Base-by-base conservation (phyloP, 2,888 invertebrate genomes). In the Agrotis puta region DNA sequence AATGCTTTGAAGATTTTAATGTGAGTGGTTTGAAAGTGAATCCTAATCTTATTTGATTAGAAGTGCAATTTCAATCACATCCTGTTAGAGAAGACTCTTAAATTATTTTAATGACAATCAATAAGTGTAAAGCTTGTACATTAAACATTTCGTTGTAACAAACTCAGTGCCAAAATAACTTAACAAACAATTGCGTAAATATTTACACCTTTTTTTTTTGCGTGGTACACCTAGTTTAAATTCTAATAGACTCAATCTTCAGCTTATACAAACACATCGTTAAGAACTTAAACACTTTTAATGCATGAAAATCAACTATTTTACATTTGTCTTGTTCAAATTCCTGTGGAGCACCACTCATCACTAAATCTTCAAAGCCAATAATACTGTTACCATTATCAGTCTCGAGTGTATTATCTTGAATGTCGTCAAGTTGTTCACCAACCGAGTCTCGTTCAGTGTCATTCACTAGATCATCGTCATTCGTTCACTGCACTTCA, bases 311-410 rank as follows among this genome's bases (percentile, higher is more conserved):
- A 50, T 48, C 20, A 7, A 2, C 24, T 43, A 22, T 27, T 39
- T 70, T 43, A 66, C 18, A 53, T 68, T 61, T 9, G n/a, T n/a
- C n/a, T n/a, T n/a, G 24, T 64, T 71, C 20, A 48, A 50, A 53
- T 50, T 64, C 43, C 50, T 22, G 5, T 24, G n/a, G 6, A 74
- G 54, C 64, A 67, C 82, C 85, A 88, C 84, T 86, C 83, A 82
- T 78, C 83, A 86, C 82, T 80, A 85, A 87, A 86, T 86, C 88
- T 86, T 86, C 86, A 85, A 81, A 88, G 82, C 81, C 83, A 88
- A 89, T 93, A 94, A 93, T 94, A 94, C 93, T 94, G 93, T 91
- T 90, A 89, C 89, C 88, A 89, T 89, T 91, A 92, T 94, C 94
- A 94, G 94, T 94, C 94, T 94, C 94, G 84, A 88, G 82, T 84